Percentiles rank a stretch among this genome's conserved stretches.
These are phyloP conservation scores for Trachelus stipa DNA, from an alignment of 2,888 invertebrate genomes.

Conservation along the genomic window DNA sequence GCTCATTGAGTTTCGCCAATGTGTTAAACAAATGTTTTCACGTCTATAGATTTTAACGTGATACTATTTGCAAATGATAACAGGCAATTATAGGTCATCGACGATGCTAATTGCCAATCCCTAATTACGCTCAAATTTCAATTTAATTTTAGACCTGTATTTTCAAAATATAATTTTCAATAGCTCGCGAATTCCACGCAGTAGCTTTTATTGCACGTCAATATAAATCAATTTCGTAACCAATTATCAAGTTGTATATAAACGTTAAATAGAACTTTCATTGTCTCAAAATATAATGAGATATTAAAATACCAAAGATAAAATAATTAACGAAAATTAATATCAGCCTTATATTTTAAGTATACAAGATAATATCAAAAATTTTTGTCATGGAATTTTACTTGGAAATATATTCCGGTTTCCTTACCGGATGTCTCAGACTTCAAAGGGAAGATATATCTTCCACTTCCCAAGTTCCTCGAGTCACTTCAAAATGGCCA, in stretches of 20 bases:
- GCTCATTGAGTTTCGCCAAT: background rate
- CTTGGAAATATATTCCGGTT: background rate
- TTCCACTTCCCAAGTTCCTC: background rate
- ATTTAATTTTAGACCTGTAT: background rate
- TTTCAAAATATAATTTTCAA: background rate
- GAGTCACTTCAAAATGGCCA: background rate
- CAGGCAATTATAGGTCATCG: background rate
- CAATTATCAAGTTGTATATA: background rate
- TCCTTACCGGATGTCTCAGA: background rate
- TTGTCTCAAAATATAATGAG: background rate
- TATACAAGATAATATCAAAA: background rate
- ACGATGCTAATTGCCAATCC: background rate
- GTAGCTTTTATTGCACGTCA: background rate
- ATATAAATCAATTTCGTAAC: background rate
- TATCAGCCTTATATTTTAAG: background rate
- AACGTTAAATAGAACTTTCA: background rate
- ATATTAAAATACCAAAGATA: background rate
- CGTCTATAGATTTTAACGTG: background rate
- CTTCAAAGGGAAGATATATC: background rate
- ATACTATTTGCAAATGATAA: background rate
- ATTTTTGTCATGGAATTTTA: background rate
- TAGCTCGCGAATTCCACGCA: background rate
- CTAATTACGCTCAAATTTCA: background rate
- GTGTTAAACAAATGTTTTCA: background rate
- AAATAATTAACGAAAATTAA: background rate